Evolutionary conservation across 2,113 vertebrate genomes (phyloP).

Genomic region (Scopus umbretta): DNA sequence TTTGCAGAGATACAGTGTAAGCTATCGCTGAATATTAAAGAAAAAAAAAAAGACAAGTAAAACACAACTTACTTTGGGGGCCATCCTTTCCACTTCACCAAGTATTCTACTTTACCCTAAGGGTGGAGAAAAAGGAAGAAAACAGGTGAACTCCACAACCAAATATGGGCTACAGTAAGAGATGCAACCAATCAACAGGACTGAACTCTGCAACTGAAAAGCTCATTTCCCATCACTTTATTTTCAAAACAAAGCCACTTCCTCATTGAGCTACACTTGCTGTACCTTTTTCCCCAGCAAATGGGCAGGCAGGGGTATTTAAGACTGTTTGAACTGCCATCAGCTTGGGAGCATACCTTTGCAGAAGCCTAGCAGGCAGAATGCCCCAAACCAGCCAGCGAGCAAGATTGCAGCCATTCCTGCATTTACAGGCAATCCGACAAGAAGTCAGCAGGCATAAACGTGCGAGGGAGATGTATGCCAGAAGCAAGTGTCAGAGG

Average conservation of each 20-base stretch:
- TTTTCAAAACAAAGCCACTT: conserved; percentile 19
- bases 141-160: background rate
- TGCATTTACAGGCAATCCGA: background rate
- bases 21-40: background rate
- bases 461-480: background rate
- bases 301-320: background rate
- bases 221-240: background rate
- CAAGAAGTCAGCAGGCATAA: background rate
- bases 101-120: conserved; percentile 96
- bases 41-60: background rate
- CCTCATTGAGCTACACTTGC: background rate
- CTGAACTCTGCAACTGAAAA: background rate
- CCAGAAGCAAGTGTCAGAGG: background rate
- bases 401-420: background rate
- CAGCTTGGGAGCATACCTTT: background rate
- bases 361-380: background rate
- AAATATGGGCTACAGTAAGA: background rate
- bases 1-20: background rate
- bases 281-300: background rate
- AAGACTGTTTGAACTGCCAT: background rate
- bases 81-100: conserved; percentile 99
- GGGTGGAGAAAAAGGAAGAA: conserved; percentile 49
- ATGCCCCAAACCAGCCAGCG: background rate
- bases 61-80: conserved; percentile 89
- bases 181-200: background rate